Percentiles rank a stretch among this genome's conserved stretches.
These are phyloP conservation scores for Takifugu rubripes DNA, from an alignment of 2,797 vertebrate species.

Conservation along the genomic window DNA sequence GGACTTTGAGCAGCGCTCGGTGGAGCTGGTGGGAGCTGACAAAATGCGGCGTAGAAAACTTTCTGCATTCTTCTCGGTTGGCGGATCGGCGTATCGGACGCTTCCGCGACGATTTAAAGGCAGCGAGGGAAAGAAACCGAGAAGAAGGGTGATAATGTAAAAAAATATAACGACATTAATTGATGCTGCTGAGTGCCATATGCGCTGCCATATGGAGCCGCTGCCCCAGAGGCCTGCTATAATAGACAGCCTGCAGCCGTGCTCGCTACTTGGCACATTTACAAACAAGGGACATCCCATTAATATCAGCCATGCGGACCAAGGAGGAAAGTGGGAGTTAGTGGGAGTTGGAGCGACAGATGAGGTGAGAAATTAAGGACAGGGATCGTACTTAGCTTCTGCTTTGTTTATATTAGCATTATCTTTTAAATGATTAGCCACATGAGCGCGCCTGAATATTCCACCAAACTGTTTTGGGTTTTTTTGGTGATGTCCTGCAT, in stretches of 20 bases:
- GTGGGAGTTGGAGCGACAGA: conserved; percentile 22
- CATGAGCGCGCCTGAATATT: too few species aligned
- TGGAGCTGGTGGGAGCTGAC: conserved; percentile 25
- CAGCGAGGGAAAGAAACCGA: conserved; percentile 1
- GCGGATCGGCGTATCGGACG: conserved; percentile 7
- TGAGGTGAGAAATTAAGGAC: conserved; percentile 17
- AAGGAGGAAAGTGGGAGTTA: conserved; percentile 52
- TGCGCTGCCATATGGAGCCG: conserved; percentile 80
- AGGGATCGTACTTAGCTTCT: conserved; percentile 13
- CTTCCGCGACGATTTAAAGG: conserved; percentile 38
- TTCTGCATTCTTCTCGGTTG: conserved; percentile 19
- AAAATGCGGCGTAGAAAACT: conserved; percentile 29
- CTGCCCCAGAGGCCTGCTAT: conserved; percentile 76
- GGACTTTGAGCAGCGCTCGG: conserved; percentile 43
- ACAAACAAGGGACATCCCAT: conserved; percentile 82
- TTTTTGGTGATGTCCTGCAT: neutral
- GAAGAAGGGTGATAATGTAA: conserved; percentile 60
- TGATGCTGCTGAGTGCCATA: conserved; percentile 83
- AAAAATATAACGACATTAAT: conserved; percentile 86
- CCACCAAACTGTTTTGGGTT: too few species aligned
- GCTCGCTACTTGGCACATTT: conserved; percentile 80
- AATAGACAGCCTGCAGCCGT: conserved; percentile 81
- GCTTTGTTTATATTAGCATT: conserved; percentile 22
- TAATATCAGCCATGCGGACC: conserved; percentile 73
- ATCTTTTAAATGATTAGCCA: neutral